Conservation (phyloP, 2,113 vertebrate species). For the Ameiurus melas region DNA sequence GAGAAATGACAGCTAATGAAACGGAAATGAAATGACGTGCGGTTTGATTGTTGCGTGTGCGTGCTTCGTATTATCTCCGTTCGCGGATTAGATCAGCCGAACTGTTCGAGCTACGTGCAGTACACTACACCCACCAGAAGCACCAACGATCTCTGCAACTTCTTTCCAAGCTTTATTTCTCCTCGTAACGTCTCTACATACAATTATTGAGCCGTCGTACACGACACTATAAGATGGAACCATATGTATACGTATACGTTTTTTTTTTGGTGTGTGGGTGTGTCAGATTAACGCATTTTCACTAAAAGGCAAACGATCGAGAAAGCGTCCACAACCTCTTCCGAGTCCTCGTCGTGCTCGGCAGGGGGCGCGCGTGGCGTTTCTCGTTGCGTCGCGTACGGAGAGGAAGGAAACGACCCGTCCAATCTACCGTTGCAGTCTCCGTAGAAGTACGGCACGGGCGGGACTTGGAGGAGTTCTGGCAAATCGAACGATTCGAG, state of each 20-base stretch:
- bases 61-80: too few relatives aligned
- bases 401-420: conserved; percentile 29
- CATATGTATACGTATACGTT: too few relatives aligned
- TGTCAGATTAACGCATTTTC: too few relatives aligned
- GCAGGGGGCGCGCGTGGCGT: neutral
- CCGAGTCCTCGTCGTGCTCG: conserved; percentile 78
- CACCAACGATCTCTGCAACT: too few relatives aligned
- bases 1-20: neutral
- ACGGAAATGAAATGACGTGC: neutral
- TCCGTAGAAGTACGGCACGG: conserved; percentile 64
- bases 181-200: too few relatives aligned
- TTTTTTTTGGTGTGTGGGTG: too few relatives aligned
- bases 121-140: too few relatives aligned
- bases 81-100: neutral
- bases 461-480: conserved; percentile 76
- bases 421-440: conserved; percentile 81
- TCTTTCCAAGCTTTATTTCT: too few relatives aligned
- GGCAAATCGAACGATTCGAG: conserved; percentile 79
- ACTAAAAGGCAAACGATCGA: too few relatives aligned
- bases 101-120: too few relatives aligned
- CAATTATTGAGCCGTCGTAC: too few relatives aligned
- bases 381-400: neutral
- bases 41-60: neutral
- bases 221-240: too few relatives aligned
- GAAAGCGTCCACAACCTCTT: conserved; percentile 72